These are phyloP conservation scores for Eclectus roratus DNA, from an alignment of 2,113 vertebrate species.

Conservation along the genomic window DNA sequence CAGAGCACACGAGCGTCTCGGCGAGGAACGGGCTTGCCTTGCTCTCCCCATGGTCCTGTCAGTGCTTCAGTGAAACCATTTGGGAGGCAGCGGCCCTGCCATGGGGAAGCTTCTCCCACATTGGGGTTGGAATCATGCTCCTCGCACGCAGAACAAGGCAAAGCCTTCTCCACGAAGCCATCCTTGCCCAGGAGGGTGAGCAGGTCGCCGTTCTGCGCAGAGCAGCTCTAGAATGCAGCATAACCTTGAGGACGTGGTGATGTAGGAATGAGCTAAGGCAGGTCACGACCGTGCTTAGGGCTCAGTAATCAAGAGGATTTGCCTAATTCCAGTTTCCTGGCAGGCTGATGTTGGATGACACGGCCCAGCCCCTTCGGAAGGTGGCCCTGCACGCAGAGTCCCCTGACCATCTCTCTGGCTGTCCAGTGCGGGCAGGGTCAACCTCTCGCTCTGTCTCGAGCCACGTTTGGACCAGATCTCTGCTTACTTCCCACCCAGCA, in stretches of 20 bases:
- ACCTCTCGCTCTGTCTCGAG: background rate
- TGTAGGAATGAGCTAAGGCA: constrained; percentile 63
- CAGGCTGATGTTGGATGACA: background rate
- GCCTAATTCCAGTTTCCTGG: background rate
- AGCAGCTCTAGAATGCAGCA: constrained; percentile 49
- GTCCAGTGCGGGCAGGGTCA: background rate
- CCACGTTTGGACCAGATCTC: background rate
- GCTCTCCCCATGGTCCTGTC: background rate
- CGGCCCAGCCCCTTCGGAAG: background rate
- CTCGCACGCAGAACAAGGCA: background rate
- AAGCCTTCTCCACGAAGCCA: background rate
- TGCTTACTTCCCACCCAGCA: background rate
- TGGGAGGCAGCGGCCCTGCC: background rate
- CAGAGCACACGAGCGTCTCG: background rate
- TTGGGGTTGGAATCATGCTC: background rate
- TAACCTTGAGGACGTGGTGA: constrained; percentile 51
- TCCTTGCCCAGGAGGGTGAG: background rate
- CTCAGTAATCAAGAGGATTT: background rate
- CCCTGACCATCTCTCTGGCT: background rate
- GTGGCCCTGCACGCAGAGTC: background rate
- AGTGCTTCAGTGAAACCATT: background rate
- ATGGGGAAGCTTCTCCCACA: background rate
- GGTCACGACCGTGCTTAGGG: constrained; percentile 30
- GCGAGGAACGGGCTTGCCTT: background rate
- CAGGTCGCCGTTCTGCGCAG: constrained; percentile 32